Evolutionary conservation across 2,797 vertebrate species (phyloP).

Genomic region (Mus caroli): DNA sequence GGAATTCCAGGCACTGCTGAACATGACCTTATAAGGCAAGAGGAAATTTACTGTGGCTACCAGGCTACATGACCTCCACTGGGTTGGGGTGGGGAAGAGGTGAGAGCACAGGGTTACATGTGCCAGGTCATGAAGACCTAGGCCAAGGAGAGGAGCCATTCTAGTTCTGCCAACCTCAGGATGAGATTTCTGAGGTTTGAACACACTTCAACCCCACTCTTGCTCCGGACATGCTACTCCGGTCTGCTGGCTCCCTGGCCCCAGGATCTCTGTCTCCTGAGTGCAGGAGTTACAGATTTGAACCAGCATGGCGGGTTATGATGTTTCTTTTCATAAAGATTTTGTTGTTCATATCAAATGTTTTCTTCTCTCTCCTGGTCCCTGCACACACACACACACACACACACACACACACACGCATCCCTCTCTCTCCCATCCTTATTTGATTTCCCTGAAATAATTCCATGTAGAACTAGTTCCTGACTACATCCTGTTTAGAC

Average conservation of each 20-base stretch:
- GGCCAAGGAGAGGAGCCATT: neutral
- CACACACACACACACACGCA: no score
- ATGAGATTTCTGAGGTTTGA: neutral
- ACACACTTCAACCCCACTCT: neutral
- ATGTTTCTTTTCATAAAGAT: neutral
- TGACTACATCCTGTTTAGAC: neutral
- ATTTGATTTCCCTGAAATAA: neutral
- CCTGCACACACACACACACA: no score
- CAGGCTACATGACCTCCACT: neutral
- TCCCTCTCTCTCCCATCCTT: no score
- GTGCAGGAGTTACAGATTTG: neutral
- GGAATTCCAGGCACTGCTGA: neutral
- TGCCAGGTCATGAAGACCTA: neutral
- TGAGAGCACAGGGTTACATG: neutral
- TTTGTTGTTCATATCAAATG: neutral
- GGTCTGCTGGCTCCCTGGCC: no score
- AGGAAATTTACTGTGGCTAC: neutral
- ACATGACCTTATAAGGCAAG: neutral
- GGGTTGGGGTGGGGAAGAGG: neutral
- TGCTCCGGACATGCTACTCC: neutral
- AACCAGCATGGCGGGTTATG: neutral
- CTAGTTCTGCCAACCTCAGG: neutral
- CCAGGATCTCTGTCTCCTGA: neutral
- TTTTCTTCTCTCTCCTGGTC: neutral
- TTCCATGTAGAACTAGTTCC: neutral